phyloP scores from a whole-genome alignment of 2,888 invertebrate species.

The Catocala nupta region DNA sequence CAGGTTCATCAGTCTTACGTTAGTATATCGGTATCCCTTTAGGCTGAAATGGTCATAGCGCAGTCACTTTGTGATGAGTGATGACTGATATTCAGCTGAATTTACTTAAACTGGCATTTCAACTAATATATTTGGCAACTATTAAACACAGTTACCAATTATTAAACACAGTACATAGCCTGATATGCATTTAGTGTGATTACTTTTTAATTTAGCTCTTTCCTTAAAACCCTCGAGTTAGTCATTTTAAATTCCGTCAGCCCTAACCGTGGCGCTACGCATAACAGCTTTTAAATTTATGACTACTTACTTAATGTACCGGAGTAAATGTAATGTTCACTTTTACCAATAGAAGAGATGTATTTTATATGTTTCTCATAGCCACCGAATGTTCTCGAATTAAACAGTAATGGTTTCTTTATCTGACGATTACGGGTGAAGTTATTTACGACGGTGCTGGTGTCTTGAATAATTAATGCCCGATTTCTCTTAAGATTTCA shows the following conservation, averaged over 20 bases:
- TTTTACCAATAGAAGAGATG: slow-evolving; percentile 31
- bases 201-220: no score
- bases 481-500: slow-evolving; percentile 32
- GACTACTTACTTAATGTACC: slow-evolving; percentile 44
- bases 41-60: no score
- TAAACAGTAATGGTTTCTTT: slow-evolving; percentile 42
- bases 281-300: slow-evolving; percentile 49
- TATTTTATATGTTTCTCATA: slow-evolving; percentile 33
- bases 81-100: no score
- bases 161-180: no score
- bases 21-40: no score
- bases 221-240: no score
- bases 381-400: slow-evolving; percentile 36
- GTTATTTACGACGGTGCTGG: slow-evolving; percentile 38
- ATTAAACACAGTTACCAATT: no score
- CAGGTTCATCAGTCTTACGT: no score
- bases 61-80: no score
- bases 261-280: slow-evolving; percentile 11
- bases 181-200: no score
- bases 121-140: no score
- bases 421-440: slow-evolving; percentile 37
- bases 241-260: background rate
- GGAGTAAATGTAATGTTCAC: slow-evolving; percentile 23
- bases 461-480: slow-evolving; percentile 40
- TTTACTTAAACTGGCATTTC: no score